Base-by-base conservation (phyloP, 2,888 invertebrate genomes). In the Euspilapteryx auroguttella region DNA sequence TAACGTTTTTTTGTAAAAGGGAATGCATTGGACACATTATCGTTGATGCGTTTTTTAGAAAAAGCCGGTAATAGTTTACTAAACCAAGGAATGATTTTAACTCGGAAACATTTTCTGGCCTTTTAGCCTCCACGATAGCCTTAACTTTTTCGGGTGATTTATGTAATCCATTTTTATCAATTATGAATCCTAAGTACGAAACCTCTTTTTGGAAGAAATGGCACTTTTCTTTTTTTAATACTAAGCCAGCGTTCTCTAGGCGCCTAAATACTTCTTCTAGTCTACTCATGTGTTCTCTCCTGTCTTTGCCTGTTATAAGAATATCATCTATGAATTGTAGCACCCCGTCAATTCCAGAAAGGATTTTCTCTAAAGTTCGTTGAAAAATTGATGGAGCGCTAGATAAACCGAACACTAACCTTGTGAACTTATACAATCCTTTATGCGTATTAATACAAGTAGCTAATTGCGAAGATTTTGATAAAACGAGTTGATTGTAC, bases 201-300 rank as follows among this genome's bases (percentile, higher is more conserved):
- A 31, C 27, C 12, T 11, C 11, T 8, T 27, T 21, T 20, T 27
- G 12, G 12, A 27, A 31, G 6, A 31, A 24, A 11, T 27, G 24
- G 14, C 28, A 27, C 11, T 27, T 27, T 12, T 27, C 11, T 20
- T 20, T 27, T 7, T 27, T 15, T 11, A 27, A 17, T 1, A 20
- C 20, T 17, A 27, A 11, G 9, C 27, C 27, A 7, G 27, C 27
- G 7, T 27, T 29, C 12, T 37, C 25, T 23, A 40, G 32, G 2
- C 37, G 22, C 21, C 24, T 15, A 7, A 37, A 15, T 3, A 38
- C 40, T 2, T 12, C 21, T 5, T 32, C 15, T 15, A 40, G 15
- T 6, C 38, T 28, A 7, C 33, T 25, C 11, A 32, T 3, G 12
- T 24, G 24, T 9, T 12, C 12, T 12, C 13, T 13, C 5, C 13